phyloP scores from a whole-genome alignment of 2,888 invertebrate genomes.

The Litoditis marina region DNA sequence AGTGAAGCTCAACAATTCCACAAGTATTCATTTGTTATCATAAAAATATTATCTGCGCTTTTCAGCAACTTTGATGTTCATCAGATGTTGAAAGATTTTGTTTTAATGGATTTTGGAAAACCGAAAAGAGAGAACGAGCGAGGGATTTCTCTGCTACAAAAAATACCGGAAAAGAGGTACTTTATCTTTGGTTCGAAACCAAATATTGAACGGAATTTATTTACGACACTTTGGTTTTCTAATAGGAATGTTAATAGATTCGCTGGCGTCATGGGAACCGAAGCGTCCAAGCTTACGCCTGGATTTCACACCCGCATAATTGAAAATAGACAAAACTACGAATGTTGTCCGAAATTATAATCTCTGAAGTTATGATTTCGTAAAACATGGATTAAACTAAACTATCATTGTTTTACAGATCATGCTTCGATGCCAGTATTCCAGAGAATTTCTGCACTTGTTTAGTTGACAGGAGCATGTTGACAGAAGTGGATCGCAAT shows the following conservation, averaged over 20 bases:
- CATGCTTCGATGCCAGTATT: slow-evolving; percentile 42
- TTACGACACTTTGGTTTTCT: too few species aligned
- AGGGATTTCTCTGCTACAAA: slow-evolving; percentile 41
- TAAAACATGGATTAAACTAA: too few species aligned
- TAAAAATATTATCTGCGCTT: too few species aligned
- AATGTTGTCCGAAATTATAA: too few species aligned
- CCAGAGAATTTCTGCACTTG: slow-evolving; percentile 49
- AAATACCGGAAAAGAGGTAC: slow-evolving; percentile 18
- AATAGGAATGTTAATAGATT: too few species aligned
- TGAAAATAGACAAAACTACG: too few species aligned
- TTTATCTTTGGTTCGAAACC: background rate
- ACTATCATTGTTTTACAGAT: slow-evolving; percentile 19
- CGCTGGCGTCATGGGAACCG: too few species aligned
- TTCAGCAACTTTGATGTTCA: slow-evolving; percentile 64
- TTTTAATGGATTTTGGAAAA: slow-evolving; percentile 34
- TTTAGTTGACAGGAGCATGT: slow-evolving; percentile 3
- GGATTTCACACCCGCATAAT: too few species aligned
- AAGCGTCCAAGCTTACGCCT: too few species aligned
- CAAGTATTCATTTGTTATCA: slow-evolving; percentile 46
- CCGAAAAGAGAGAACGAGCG: too few species aligned
- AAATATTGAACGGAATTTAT: too few species aligned
- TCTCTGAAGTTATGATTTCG: too few species aligned
- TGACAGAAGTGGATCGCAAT: background rate
- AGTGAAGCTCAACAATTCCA: slow-evolving; percentile 35
- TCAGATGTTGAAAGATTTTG: slow-evolving; percentile 61